A percentile compares a stretch with the other conserved stretches of the same genome.
These are phyloP conservation scores for Gerosis bhagava DNA, from an alignment of 2,888 invertebrate species.

Conservation along the genomic window DNA sequence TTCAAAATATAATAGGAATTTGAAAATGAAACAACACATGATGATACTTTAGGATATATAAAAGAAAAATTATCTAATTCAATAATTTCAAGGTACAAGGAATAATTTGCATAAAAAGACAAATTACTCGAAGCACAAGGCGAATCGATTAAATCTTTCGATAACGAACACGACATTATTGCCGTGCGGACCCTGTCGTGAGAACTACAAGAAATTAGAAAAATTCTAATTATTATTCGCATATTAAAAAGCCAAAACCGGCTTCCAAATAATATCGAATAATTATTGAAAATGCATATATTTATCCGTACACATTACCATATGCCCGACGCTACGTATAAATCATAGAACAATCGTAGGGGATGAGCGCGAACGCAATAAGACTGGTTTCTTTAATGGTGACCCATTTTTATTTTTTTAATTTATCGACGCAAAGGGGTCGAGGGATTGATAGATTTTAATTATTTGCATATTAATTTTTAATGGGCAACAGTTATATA, in stretches of 20 bases:
- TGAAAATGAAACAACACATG: no score
- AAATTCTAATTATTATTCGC: conserved; percentile 77
- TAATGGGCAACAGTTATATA: no score
- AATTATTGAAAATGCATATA: conserved; percentile 47
- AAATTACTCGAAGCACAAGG: no score
- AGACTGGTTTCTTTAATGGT: conserved; percentile 59
- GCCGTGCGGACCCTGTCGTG: conserved; percentile 62
- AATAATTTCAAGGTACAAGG: no score
- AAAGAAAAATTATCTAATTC: no score
- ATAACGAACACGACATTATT: conserved; percentile 24
- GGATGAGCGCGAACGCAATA: conserved; percentile 42
- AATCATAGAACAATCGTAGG: conserved; percentile 79
- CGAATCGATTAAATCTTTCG: conserved; percentile 11
- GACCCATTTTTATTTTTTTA: conserved; percentile 55
- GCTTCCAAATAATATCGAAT: conserved; percentile 47
- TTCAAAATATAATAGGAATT: no score
- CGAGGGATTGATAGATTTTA: conserved; percentile 52
- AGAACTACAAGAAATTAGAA: conserved; percentile 68
- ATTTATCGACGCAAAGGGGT: conserved; percentile 64
- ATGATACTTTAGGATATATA: no score
- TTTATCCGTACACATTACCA: conserved; percentile 52
- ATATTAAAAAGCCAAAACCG: conserved; percentile 64
- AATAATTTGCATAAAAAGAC: no score
- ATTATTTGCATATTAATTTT: conserved; percentile 73
- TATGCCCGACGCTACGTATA: conserved; percentile 73